Evolutionary conservation across 1,140 invertebrate species (phyloP).

Genomic region (Ceratitis capitata): DNA sequence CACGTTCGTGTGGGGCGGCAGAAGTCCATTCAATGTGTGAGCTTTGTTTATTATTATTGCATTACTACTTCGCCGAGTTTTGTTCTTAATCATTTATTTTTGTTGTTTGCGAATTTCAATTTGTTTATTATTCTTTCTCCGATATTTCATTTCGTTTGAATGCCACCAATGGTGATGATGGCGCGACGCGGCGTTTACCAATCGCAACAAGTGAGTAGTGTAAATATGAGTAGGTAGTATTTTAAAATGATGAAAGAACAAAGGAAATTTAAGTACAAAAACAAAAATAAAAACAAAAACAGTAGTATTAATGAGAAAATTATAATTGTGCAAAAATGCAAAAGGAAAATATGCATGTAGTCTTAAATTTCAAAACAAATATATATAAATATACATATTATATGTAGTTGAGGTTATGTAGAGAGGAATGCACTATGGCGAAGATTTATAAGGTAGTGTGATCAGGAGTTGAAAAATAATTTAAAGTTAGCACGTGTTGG

Average conservation of each 20-base stretch:
- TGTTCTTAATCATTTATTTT: background rate
- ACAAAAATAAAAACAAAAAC: background rate
- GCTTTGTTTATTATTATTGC: conserved; percentile 11
- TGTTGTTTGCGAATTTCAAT: conserved; percentile 9
- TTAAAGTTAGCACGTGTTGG: too few species aligned
- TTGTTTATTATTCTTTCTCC: conserved; percentile 23
- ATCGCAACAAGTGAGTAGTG: conserved; percentile 21
- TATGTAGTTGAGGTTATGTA: too few species aligned
- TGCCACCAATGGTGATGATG: conserved; percentile 33
- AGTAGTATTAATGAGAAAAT: background rate
- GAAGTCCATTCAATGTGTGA: background rate
- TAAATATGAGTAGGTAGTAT: background rate
- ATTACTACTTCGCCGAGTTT: background rate
- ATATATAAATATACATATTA: too few species aligned
- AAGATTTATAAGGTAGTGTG: too few species aligned
- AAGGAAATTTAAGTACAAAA: conserved; percentile 27
- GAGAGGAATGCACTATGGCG: too few species aligned
- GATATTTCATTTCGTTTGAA: conserved; percentile 12
- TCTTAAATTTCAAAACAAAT: background rate
- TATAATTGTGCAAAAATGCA: background rate
- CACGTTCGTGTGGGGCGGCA: background rate
- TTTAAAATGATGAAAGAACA: conserved; percentile 4
- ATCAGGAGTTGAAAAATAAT: too few species aligned
- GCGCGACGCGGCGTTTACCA: background rate
- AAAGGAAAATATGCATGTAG: background rate